Evolutionary conservation across 2,888 invertebrate species (phyloP).

Genomic region (Stegana nigrithorax): DNA sequence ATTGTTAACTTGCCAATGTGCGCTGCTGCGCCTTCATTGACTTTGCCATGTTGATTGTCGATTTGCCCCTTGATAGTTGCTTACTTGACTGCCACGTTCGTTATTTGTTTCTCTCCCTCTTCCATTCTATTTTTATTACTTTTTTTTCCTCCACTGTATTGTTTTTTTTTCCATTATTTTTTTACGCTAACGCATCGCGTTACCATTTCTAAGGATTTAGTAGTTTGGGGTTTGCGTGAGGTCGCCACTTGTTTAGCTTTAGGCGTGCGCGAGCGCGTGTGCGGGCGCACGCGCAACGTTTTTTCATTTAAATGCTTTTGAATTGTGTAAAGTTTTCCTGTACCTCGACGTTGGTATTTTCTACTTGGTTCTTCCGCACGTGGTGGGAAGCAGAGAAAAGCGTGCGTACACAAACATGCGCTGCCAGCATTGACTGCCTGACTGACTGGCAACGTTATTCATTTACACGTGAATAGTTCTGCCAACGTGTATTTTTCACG

Average conservation of each 20-base stretch:
- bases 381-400: not conserved
- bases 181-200: not conserved
- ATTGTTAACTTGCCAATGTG: no score
- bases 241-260: conserved; percentile 9
- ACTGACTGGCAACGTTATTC: not conserved
- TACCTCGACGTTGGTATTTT: no score
- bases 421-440: not conserved
- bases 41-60: no score
- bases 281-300: no score
- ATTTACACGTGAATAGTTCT: conserved; percentile 14
- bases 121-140: not conserved
- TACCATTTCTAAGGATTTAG: not conserved
- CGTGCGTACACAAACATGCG: not conserved
- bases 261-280: not conserved
- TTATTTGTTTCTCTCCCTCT: not conserved
- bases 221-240: not conserved
- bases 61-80: no score
- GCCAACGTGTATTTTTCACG: not conserved
- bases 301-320: not conserved
- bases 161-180: no score
- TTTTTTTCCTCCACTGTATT: no score
- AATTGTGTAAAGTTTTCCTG: not conserved
- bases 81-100: no score
- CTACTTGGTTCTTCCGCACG: not conserved
- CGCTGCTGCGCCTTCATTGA: no score